Conservation (phyloP, 2,797 vertebrate genomes). For the Poeciliopsis gracilis region DNA sequence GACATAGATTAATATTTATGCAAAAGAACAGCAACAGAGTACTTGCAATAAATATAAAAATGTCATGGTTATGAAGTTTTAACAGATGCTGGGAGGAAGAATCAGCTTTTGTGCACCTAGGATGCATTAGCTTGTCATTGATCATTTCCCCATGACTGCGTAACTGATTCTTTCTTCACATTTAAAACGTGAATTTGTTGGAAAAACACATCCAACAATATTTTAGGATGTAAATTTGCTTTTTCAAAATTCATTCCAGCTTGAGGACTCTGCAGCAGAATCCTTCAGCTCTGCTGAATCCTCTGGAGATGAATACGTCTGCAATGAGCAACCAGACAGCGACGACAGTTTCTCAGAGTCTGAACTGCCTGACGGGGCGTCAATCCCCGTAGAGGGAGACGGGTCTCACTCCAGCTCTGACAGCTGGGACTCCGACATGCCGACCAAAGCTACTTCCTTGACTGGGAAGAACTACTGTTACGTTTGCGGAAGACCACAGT, state of each 20-base stretch:
- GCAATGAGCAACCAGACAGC: slow-evolving; percentile 1
- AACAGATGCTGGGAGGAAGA: neutral
- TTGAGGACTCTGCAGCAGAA: slow-evolving; percentile 12
- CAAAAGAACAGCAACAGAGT: neutral
- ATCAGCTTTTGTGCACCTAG: neutral
- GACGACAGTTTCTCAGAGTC: neutral
- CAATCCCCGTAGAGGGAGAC: neutral
- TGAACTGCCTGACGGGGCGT: neutral
- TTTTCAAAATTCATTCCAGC: slow-evolving; percentile 32
- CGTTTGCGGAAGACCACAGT: slow-evolving; percentile 47
- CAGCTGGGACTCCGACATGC: slow-evolving; percentile 9
- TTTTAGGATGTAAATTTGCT: neutral
- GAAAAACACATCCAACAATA: neutral
- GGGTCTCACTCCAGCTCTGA: neutral
- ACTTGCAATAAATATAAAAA: neutral
- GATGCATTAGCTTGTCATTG: neutral
- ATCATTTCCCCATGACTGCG: neutral
- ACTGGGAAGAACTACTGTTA: slow-evolving; percentile 59
- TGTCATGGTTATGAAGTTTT: neutral
- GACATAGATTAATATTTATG: neutral
- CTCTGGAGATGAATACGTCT: slow-evolving; percentile 32
- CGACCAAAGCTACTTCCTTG: neutral
- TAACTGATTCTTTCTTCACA: neutral
- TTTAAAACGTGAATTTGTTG: neutral
- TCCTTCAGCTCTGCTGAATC: slow-evolving; percentile 10